phyloP scores from a whole-genome alignment of 2,113 vertebrate genomes.

The Prionailurus viverrinus region DNA sequence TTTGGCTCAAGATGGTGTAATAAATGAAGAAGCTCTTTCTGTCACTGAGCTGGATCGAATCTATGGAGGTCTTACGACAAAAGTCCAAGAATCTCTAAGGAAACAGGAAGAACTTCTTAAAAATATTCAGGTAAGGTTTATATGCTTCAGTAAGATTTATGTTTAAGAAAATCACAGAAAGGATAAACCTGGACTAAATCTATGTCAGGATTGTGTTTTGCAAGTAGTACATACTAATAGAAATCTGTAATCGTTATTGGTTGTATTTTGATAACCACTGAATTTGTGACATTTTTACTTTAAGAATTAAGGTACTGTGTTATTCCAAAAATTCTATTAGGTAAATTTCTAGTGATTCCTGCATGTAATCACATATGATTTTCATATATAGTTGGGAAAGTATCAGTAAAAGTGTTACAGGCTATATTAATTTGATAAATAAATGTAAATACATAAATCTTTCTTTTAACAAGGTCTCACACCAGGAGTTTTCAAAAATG shows the following conservation, averaged over 20 bases:
- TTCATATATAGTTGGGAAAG: constrained; percentile 44
- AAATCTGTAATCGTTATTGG: background rate
- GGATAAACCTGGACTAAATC: background rate
- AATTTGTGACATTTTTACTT: constrained; percentile 57
- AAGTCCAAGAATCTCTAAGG: constrained; percentile 93
- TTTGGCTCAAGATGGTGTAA: constrained; percentile 94
- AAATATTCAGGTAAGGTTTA: constrained; percentile 89
- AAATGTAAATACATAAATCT: constrained; percentile 31
- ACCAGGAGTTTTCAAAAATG: constrained; percentile 98
- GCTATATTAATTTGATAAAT: constrained; percentile 33
- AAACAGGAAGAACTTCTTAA: constrained; percentile 95
- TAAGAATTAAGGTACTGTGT: background rate
- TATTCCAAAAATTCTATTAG: background rate
- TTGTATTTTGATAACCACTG: constrained; percentile 35
- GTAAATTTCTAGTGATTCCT: constrained; percentile 35
- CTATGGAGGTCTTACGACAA: constrained; percentile 94
- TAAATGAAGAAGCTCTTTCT: constrained; percentile 97
- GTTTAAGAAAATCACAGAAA: constrained; percentile 6
- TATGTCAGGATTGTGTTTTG: background rate
- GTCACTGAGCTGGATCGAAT: constrained; percentile 92
- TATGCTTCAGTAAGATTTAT: background rate
- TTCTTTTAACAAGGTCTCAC: constrained; percentile 85
- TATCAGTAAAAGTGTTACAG: background rate
- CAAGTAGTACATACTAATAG: background rate
- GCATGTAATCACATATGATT: background rate